phyloP scores from a whole-genome alignment of 2,797 vertebrate genomes.

The Valencia hispanica region DNA sequence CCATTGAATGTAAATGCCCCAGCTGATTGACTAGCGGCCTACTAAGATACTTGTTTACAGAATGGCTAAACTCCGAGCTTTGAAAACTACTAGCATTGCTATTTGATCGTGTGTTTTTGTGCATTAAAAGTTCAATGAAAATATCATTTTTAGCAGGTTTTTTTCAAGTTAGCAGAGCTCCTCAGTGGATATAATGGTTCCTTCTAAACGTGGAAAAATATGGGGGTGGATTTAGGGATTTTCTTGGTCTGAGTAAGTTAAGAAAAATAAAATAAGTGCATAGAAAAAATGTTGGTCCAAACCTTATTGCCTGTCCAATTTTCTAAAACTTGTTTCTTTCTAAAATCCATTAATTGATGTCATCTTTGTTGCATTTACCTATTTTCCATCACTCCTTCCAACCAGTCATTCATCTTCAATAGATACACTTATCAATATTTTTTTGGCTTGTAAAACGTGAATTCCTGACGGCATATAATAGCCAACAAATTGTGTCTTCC shows the following conservation, averaged over 20 bases:
- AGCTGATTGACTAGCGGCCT: conserved; percentile 33
- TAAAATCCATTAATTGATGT: not conserved
- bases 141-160: not conserved
- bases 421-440: not conserved
- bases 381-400: not conserved
- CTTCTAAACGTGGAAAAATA: not conserved
- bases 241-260: not conserved
- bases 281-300: not conserved
- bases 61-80: not conserved
- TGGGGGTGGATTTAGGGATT: not conserved
- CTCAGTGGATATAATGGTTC: not conserved
- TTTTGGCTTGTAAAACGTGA: not conserved
- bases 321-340: not conserved
- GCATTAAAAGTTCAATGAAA: not conserved
- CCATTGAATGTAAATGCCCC: conserved; percentile 58
- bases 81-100: not conserved
- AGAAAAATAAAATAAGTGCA: not conserved
- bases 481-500: too few relatives aligned
- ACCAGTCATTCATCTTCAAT: not conserved
- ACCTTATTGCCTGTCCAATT: not conserved
- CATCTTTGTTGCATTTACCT: not conserved
- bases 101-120: not conserved
- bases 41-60: not conserved
- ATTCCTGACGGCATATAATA: not conserved
- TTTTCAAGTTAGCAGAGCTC: not conserved